Evolutionary conservation across 2,113 vertebrate species (phyloP).

Genomic region (Penelope pileata): DNA sequence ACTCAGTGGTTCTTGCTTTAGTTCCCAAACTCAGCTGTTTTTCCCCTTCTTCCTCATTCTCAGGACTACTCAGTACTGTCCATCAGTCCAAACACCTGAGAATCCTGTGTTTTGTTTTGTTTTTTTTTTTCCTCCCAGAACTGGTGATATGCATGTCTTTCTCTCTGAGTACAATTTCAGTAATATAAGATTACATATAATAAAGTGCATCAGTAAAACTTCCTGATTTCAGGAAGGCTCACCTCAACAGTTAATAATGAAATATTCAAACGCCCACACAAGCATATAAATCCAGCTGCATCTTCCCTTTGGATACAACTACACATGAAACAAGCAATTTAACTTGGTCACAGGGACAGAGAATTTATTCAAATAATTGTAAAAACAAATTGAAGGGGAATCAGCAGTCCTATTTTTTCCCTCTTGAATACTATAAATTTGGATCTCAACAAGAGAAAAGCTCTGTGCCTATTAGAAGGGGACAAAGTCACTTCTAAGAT

Average conservation of each 20-base stretch:
- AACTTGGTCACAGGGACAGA: background rate
- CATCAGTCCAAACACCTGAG: background rate
- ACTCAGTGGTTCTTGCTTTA: background rate
- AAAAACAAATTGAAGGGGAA: background rate
- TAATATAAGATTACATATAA: background rate
- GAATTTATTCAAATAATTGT: background rate
- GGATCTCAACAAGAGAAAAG: background rate
- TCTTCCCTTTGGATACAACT: background rate
- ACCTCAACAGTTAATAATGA: background rate
- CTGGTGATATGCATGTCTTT: background rate
- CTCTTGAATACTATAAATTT: background rate
- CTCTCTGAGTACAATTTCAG: background rate
- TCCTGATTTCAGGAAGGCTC: background rate
- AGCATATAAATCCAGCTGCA: background rate
- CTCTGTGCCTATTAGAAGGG: background rate
- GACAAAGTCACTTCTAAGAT: background rate
- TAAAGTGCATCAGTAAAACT: background rate
- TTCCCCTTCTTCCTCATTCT: background rate
- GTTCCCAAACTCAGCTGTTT: background rate
- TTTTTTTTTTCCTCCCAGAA: background rate
- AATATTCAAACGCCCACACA: background rate
- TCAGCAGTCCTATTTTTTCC: background rate
- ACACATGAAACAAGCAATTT: background rate
- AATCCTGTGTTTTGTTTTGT: background rate
- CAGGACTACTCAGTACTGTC: background rate